Base-by-base conservation (phyloP, 53 echinoderm and acorn worm species). In the Holothuria scabra region DNA sequence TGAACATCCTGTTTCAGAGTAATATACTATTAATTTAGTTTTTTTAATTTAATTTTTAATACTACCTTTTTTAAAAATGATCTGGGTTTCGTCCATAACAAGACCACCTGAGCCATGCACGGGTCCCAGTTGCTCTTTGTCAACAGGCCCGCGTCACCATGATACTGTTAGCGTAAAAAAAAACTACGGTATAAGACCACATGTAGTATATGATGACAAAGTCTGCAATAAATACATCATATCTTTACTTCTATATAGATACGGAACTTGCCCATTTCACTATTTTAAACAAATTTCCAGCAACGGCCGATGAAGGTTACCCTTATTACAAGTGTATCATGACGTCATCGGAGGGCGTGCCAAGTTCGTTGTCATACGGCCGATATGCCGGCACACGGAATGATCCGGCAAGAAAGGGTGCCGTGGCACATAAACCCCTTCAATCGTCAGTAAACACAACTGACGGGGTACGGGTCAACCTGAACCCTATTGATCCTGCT, bases 201-300 rank as follows among this genome's bases (percentile, higher is more conserved):
- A 8, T 52, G 14, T 52, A 16, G 14, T 52, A 16, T 0, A 0
- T 52, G 18, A 1, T 14, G 52, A 52, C 18, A 52, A 14, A 52
- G 18, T 0, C 52, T 52, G 18, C 18, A 1, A 1, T 16, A n/a
- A 8, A 52, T 16, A 14, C 14, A 52, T 3, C 11, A 16, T 52
- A 16, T 52, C 0, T 0, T 14, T 0, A 16, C 18, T 12, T 18
- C 4, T 69, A 21, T 12, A 37, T 41, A 69, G 69, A 69, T 32
- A 14, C 41, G n/a, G 44, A 69, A 32, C 38, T 69, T 34, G 69
- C 69, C 1, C 38, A 69, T 35, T 69, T 69, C 21, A 69, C 69
- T 32, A 69, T 69, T 18, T n/a, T 69, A 8, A 69, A 69, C 69
- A 37, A 13, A 37, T 69, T 69, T 34, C 69, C 69, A 37, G 38